Evolutionary conservation across 2,888 invertebrate species (phyloP), one percentile per base, ranked within the genome.

Genomic region (Oconnorella tubifera): DNA sequence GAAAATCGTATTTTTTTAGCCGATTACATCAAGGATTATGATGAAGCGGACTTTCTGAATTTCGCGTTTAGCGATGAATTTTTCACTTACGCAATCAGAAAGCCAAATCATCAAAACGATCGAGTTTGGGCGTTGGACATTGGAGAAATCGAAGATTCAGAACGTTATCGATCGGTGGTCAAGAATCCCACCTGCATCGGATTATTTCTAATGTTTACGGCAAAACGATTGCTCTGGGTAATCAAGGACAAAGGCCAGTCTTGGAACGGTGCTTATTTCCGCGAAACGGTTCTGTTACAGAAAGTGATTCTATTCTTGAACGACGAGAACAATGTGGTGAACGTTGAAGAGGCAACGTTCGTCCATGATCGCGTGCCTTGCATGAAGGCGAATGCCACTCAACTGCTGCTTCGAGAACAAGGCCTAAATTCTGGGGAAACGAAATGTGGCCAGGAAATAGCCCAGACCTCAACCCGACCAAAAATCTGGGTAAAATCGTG

Each of bases 31-130:
- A n/a, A n/a, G n/a, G n/a, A n/a, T n/a, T n/a, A n/a, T n/a, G n/a
- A n/a, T n/a, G n/a, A n/a, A n/a, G n/a, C n/a, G n/a, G n/a, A n/a
- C n/a, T n/a, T n/a, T n/a, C n/a, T n/a, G n/a, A n/a, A n/a, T n/a
- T n/a, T n/a, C n/a, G n/a, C n/a, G n/a, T n/a, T n/a, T n/a, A n/a
- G n/a, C n/a, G n/a, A n/a, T n/a, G n/a, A n/a, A n/a, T n/a, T n/a
- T n/a, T n/a, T n/a, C n/a, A n/a, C n/a, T n/a, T n/a, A n/a, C n/a
- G n/a, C n/a, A n/a, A n/a, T n/a, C n/a, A n/a, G n/a, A n/a, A 40
- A 40, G 40, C 40, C 40, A 40, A 40, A 40, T 40, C 40, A 40
- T 40, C 40, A 40, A 19, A 40, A 40, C 40, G 40, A 40, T 40
- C 40, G 40, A 40, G 40, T 40, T 40, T 40, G 10, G 40, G 40